Evolutionary conservation across 2,888 invertebrate genomes (phyloP).

Genomic region (Eupithecia subumbrata): DNA sequence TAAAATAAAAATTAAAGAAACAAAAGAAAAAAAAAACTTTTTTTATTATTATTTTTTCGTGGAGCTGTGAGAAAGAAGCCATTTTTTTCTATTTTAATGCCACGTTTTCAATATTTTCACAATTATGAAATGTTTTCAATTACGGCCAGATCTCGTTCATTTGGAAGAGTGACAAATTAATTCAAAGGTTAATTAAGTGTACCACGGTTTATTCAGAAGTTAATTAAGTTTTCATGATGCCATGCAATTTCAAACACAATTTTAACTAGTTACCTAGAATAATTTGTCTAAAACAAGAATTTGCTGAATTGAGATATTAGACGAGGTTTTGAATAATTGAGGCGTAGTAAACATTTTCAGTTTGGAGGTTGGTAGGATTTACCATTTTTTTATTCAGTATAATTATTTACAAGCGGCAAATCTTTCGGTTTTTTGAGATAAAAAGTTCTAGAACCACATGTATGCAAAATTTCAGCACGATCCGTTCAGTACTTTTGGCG

Average conservation of each 20-base stretch:
- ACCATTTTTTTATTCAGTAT: too few species aligned
- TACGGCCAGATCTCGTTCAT: not conserved
- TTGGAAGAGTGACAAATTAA: constrained; percentile 2
- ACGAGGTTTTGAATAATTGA: not conserved
- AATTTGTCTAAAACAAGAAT: not conserved
- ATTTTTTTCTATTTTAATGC: too few species aligned
- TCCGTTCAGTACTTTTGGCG: too few species aligned
- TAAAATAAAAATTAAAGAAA: too few species aligned
- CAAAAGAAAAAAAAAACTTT: too few species aligned
- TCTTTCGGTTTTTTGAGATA: too few species aligned
- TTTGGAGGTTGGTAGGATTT: too few species aligned
- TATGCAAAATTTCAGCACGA: too few species aligned
- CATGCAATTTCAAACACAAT: constrained; percentile 3
- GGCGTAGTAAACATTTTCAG: not conserved
- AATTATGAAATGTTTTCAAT: constrained; percentile 2
- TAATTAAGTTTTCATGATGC: constrained; percentile 8
- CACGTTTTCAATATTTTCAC: not conserved
- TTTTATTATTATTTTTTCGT: not conserved
- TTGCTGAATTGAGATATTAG: not conserved
- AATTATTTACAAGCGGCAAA: too few species aligned
- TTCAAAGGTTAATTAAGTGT: constrained; percentile 14
- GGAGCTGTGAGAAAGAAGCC: too few species aligned
- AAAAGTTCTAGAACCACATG: too few species aligned
- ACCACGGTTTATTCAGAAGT: not conserved
- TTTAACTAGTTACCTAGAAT: constrained; percentile 3